Base-by-base conservation (phyloP, 2,113 vertebrate species). In the Terrapene triunguis region DNA sequence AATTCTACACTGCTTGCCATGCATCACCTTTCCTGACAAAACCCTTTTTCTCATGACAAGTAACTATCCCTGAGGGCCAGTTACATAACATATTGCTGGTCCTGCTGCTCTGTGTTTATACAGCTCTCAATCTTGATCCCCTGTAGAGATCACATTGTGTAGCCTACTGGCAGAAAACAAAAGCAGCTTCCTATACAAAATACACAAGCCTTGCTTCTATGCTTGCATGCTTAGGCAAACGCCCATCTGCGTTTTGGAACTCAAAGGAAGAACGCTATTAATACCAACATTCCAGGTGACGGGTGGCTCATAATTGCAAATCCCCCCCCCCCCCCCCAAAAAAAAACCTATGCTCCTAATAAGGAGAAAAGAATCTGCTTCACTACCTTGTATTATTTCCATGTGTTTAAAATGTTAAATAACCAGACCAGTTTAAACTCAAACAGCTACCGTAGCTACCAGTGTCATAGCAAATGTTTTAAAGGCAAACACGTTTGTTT, bases 11-110 rank as follows among this genome's bases (percentile, higher is more conserved):
- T 0, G 3, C 62, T 87, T 85, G 82, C 92, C 35, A 87, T 88
- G 92, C 79, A 93, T 95, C 88, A 98, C 97, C 95, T 96, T 96
- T 92, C 95, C 89, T 97, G 85, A 90, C 92, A 94, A 87, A 94
- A 95, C 78, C 78, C 38, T 87, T 96, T 93, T 87, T 95, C 89
- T 95, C 74, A 48, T 85, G 94, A 97, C 95, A 92, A 38, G 8
- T 8, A 87, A 95, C 79, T 90, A 85, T 96, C 91, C 90, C 91
- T 32, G 79, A 89, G 88, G 94, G 91, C 80, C 59, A 79, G 89
- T 97, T 98, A 97, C 55, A 82, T 90, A 98, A 97, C 89, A 62
- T 91, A 94, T 96, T 80, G 27, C 35, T 65, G 13, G 42, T 82
- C 42, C 85, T 92, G 85, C 94, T 87, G 82, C 89, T 96, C 19